Evolutionary conservation across 2,797 vertebrate genomes (phyloP), one percentile per base, ranked within the genome.

Genomic region (Falco rusticolus): DNA sequence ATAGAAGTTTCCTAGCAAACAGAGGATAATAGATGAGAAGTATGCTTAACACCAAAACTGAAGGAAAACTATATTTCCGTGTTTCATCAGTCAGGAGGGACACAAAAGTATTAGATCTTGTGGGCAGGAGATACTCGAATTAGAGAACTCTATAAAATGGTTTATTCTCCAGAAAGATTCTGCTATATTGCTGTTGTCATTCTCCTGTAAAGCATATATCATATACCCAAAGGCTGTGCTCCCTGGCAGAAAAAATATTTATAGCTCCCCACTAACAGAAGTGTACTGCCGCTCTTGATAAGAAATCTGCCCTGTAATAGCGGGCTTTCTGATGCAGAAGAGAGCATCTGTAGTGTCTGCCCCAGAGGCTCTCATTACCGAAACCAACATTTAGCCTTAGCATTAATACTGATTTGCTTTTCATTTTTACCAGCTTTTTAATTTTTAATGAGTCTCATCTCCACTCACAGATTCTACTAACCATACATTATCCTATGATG

Each of bases 351-450:
- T 18, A 76, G 16, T 34, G 34, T 61, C 85, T 96, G 71, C 45
- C 78, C 53, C 56, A 57, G 72, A 78, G 66, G 43, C 29, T 71
- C 41, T 82, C 37, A 37, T 69, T 82, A 72, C 33, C 69, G 59
- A 86, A 91, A 68, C n/a, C 56, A 77, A 85, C 31, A 68, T 43
- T 87, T 60, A 91, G 74, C 83, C 39, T 69, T 69, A 79, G 63
- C 43, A 61, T 48, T 79, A 83, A 74, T 63, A 66, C 59, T 56
- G 47, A 66, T 83, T 89, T 85, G 48, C 48, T 89, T 70, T 85
- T 86, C 9, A 20, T 93, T 95, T 92, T 74, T 56, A 70, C 34
- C 70, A 81, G 43, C n/a, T 91, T 94, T 82, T 91, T 39, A 63
- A 61, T 45, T 82, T 83, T 29, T 71, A 45, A 71, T 83, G 53